Evolutionary conservation across 2,113 vertebrate genomes (phyloP).

Genomic region (Leiothrix lutea): DNA sequence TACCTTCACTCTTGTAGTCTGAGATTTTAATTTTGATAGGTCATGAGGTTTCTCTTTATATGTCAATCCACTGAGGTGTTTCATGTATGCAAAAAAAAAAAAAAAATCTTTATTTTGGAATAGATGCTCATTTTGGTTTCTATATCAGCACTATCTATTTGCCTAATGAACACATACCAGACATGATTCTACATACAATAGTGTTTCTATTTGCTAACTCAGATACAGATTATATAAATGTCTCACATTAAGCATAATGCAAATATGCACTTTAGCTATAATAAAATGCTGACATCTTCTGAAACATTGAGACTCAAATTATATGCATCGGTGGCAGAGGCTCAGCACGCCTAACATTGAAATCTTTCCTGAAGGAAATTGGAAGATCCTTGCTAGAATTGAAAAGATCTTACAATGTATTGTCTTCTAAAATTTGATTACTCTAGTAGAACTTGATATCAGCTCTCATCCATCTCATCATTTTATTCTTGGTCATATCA

Average conservation of each 20-base stretch:
- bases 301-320: background rate
- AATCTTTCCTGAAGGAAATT: background rate
- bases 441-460: background rate
- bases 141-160: background rate
- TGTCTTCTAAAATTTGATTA: background rate
- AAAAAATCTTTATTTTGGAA: background rate
- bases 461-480: too few species aligned
- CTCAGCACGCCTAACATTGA: background rate
- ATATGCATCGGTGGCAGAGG: background rate
- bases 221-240: background rate
- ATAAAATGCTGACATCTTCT: background rate
- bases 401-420: background rate
- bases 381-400: background rate
- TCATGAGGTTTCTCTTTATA: background rate
- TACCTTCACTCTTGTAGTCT: background rate
- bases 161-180: background rate
- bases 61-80: background rate
- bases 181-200: background rate
- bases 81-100: background rate
- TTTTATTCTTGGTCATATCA: too few species aligned
- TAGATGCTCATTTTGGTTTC: background rate
- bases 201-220: background rate
- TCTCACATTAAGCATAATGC: background rate
- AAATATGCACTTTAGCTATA: background rate
- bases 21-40: background rate